Conservation (phyloP, 2,888 invertebrate genomes). For the Zelleria hepariella region DNA sequence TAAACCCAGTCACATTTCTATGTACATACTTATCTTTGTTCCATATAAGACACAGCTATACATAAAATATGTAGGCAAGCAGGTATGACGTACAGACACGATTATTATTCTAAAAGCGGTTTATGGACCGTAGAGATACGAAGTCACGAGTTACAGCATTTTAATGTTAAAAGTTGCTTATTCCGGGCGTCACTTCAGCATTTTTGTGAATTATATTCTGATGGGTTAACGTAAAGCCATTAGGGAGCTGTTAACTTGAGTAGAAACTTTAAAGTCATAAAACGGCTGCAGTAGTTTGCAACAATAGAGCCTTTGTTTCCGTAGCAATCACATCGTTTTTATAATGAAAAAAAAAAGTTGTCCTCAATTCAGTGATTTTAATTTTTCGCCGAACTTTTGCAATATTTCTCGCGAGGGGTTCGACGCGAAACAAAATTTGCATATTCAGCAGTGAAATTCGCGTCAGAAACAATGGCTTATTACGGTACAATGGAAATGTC, state of each 20-base stretch:
- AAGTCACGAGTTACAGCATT: background rate
- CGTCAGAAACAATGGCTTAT: slow-evolving; percentile 66
- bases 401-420: slow-evolving; percentile 58
- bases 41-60: background rate
- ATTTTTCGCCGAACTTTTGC: slow-evolving; percentile 62
- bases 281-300: background rate
- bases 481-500: slow-evolving; percentile 65
- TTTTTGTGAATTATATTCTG: background rate
- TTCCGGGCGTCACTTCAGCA: background rate
- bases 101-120: background rate
- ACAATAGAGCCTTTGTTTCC: background rate
- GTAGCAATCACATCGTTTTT: background rate
- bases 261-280: background rate
- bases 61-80: background rate
- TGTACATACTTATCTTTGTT: background rate
- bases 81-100: background rate
- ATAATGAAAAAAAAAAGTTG: slow-evolving; percentile 20
- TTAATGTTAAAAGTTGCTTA: background rate
- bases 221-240: background rate
- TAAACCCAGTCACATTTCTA: background rate
- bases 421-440: slow-evolving; percentile 59
- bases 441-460: slow-evolving; percentile 66
- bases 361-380: slow-evolving; percentile 55
- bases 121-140: background rate
- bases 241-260: too few species aligned